Percentiles rank a stretch among this genome's conserved stretches.
phyloP scores from a whole-genome alignment of 2,888 invertebrate genomes.

The Tethea ocularis region DNA sequence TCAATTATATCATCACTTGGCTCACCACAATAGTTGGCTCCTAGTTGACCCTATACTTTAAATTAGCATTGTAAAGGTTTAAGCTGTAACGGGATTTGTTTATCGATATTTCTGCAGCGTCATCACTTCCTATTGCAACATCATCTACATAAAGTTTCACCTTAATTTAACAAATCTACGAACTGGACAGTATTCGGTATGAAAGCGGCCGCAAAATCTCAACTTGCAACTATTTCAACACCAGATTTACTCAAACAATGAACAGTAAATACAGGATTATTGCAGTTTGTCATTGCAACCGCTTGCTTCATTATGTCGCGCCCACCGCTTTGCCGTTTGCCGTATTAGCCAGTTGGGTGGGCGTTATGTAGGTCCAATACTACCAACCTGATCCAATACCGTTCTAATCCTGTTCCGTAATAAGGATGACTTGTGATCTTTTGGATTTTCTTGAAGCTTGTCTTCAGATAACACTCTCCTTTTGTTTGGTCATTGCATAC shows the following conservation, averaged over 20 bases:
- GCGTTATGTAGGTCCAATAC: slow-evolving; percentile 35
- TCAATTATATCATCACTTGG: not conserved
- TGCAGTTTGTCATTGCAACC: slow-evolving; percentile 49
- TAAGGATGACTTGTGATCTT: not conserved
- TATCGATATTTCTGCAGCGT: not conserved
- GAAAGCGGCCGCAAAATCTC: not conserved
- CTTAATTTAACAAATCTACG: not conserved
- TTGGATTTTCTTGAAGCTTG: not conserved
- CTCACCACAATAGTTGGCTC: not conserved
- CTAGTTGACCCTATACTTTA: not conserved
- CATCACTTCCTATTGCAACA: not conserved
- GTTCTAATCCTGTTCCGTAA: not conserved
- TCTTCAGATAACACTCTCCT: not conserved
- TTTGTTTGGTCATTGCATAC: not conserved
- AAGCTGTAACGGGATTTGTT: not conserved
- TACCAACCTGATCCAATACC: not conserved
- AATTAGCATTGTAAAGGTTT: slow-evolving; percentile 2
- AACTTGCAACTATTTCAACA: not conserved
- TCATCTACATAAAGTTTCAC: not conserved
- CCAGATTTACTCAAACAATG: slow-evolving; percentile 41
- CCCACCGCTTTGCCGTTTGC: slow-evolving; percentile 42
- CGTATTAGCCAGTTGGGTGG: slow-evolving; percentile 34
- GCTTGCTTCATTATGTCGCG: slow-evolving; percentile 60
- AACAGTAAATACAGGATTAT: slow-evolving; percentile 58
- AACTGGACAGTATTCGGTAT: not conserved